A percentile compares a stretch with the other conserved stretches of the same genome.
phyloP scores from a whole-genome alignment of 2,113 vertebrate genomes.

The Eublepharis macularius region DNA sequence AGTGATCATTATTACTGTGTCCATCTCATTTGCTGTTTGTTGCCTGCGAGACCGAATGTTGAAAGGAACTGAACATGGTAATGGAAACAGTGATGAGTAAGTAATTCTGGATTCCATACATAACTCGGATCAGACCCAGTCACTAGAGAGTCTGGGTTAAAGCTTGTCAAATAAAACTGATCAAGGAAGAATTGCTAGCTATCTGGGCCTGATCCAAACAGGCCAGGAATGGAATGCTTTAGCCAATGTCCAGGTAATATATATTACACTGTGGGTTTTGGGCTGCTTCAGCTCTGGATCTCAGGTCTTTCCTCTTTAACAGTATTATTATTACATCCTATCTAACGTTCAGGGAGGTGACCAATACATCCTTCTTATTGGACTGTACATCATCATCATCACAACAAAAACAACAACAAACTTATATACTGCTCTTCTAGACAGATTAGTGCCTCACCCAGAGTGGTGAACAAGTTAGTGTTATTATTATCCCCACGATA shows the following conservation, averaged over 20 bases:
- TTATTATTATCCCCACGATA: too few species aligned
- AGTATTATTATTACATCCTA: neutral
- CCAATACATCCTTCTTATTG: neutral
- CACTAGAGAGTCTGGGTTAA: too few species aligned
- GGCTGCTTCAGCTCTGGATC: neutral
- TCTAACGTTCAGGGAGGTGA: too few species aligned
- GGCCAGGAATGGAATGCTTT: neutral
- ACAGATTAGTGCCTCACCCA: too few species aligned
- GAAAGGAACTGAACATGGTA: neutral
- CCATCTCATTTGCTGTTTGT: slow-evolving; percentile 82
- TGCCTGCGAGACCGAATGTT: slow-evolving; percentile 76
- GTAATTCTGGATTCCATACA: neutral
- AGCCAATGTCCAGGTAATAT: neutral
- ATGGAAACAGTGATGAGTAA: slow-evolving; percentile 20
- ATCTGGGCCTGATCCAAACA: neutral
- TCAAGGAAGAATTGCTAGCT: neutral
- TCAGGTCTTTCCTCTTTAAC: neutral
- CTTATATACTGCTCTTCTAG: too few species aligned
- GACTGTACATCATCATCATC: neutral
- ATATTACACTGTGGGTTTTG: neutral
- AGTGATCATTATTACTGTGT: slow-evolving; percentile 80
- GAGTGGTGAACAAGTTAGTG: too few species aligned
- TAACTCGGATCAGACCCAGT: neutral
- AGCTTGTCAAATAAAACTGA: neutral
- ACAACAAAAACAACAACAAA: too few species aligned